These are phyloP conservation scores for Leptinotarsa undecemlineata DNA, from an alignment of 1,140 invertebrate species.

Conservation along the genomic window DNA sequence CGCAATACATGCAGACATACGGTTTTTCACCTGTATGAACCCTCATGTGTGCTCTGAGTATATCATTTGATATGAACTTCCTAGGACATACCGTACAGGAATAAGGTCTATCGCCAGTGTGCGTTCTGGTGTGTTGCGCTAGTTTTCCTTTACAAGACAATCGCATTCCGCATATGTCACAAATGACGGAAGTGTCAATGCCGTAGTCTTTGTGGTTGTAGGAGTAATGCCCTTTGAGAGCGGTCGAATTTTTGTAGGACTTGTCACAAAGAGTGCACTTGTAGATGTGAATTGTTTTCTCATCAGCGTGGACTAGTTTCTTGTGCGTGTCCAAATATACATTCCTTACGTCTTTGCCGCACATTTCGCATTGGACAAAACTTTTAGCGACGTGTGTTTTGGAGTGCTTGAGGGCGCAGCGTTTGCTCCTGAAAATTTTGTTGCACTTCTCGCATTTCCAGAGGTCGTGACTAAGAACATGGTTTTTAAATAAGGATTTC, in stretches of 20 bases:
- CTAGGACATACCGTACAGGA: conserved; percentile 34
- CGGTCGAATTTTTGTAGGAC: conserved; percentile 45
- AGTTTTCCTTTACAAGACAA: conserved; percentile 70
- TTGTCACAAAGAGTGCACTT: conserved; percentile 39
- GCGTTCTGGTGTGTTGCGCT: conserved; percentile 55
- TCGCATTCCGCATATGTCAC: conserved; percentile 77
- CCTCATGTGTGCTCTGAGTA: conserved; percentile 65
- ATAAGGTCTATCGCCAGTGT: conserved; percentile 24
- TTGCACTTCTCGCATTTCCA: conserved; percentile 59
- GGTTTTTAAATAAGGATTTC: conserved; percentile 41
- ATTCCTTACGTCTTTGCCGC: conserved; percentile 57
- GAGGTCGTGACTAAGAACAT: conserved; percentile 58
- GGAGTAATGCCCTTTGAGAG: conserved; percentile 44
- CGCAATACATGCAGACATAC: conserved; percentile 69
- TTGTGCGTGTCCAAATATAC: conserved; percentile 48
- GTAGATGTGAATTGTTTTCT: conserved; percentile 18
- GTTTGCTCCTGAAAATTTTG: conserved; percentile 54
- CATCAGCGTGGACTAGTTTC: conserved; percentile 25
- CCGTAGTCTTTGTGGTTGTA: conserved; percentile 44
- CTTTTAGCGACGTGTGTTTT: conserved; percentile 42
- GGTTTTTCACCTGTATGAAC: conserved; percentile 76
- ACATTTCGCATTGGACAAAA: conserved; percentile 59
- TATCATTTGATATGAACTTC: conserved; percentile 23
- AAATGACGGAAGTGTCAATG: conserved; percentile 54
- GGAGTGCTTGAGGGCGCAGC: conserved; percentile 51